Evolutionary conservation across 1,140 invertebrate genomes (phyloP).

Genomic region (Rhagoletis zephyria): DNA sequence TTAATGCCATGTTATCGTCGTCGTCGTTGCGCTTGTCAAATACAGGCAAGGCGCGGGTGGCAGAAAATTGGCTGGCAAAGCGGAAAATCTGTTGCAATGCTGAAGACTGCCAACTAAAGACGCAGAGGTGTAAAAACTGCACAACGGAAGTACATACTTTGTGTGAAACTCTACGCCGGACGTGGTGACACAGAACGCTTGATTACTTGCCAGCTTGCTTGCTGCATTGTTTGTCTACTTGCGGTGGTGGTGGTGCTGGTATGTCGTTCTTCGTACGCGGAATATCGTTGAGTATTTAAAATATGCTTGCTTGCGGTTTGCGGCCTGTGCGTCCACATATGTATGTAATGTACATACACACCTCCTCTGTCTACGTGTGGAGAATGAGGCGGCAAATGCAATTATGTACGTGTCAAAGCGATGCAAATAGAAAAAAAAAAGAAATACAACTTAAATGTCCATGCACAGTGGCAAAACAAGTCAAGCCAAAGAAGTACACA

Average conservation of each 20-base stretch:
- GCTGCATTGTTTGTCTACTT: neutral
- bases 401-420: conserved; percentile 38
- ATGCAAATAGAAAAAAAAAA: neutral
- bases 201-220: neutral
- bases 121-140: neutral
- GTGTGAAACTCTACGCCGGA: neutral
- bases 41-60: neutral
- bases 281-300: conserved; percentile 46
- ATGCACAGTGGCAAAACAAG: no score
- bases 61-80: conserved; percentile 47
- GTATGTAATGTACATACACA: neutral
- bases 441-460: neutral
- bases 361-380: neutral
- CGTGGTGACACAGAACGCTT: neutral
- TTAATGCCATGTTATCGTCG: neutral
- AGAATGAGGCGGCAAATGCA: conserved; percentile 41
- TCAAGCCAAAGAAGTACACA: neutral
- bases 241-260: neutral
- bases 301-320: conserved; percentile 24
- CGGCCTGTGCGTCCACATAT: neutral
- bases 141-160: conserved; percentile 36
- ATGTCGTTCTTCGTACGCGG: neutral
- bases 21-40: conserved; percentile 8
- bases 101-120: neutral
- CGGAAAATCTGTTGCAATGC: neutral